Conservation (phyloP, 2,888 invertebrate species). For the Calephelis perditalis region DNA sequence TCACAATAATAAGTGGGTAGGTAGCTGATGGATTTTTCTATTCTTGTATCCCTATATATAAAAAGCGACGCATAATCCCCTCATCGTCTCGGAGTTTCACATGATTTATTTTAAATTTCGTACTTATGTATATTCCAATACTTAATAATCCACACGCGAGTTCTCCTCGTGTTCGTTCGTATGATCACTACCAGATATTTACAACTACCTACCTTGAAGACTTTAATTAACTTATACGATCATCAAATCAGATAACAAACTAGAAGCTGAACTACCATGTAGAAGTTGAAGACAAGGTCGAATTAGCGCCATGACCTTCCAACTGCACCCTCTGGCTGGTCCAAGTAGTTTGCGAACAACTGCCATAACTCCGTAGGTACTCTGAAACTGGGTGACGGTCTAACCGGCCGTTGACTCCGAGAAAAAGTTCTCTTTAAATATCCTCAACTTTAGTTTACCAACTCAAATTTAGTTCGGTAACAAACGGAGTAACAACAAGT, state of each 20-base stretch:
- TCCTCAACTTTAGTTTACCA: conserved; percentile 76
- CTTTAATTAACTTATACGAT: conserved; percentile 20
- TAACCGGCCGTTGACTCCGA: conserved; percentile 75
- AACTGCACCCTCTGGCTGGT: conserved; percentile 65
- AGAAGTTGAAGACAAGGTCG: conserved; percentile 71
- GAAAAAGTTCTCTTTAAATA: conserved; percentile 78
- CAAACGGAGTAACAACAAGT: conserved; percentile 75
- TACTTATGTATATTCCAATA: too few species aligned
- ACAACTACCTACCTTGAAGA: neutral
- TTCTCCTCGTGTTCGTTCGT: too few species aligned
- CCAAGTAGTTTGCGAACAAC: conserved; percentile 76
- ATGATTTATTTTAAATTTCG: too few species aligned
- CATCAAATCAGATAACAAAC: conserved; percentile 38
- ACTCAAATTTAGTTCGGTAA: conserved; percentile 77
- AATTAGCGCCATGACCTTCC: conserved; percentile 74
- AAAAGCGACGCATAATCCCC: too few species aligned
- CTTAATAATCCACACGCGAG: too few species aligned
- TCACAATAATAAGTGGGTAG: too few species aligned
- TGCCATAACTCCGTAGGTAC: conserved; percentile 76
- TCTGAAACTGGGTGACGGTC: conserved; percentile 77
- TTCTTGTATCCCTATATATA: too few species aligned
- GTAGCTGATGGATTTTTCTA: too few species aligned
- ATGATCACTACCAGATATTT: too few species aligned
- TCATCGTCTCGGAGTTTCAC: too few species aligned
- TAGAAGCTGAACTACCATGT: conserved; percentile 34